Base-by-base conservation (phyloP, 1,140 invertebrate genomes). In the Drosophila nasuta region DNA sequence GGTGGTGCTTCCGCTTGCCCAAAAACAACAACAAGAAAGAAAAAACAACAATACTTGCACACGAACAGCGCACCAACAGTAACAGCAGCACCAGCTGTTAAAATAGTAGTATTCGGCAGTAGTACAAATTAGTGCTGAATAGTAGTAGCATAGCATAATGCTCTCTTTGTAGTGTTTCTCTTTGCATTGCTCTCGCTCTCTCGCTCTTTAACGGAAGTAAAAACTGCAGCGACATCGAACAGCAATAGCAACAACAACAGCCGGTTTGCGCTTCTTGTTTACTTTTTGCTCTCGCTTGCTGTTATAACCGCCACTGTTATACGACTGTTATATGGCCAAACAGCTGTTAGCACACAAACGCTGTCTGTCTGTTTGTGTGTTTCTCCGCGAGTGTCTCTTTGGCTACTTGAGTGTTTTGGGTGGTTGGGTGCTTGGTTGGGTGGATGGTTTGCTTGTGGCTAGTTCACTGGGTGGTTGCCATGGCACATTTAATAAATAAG, bases 211-310 rank as follows among this genome's bases (percentile, higher is more conserved):
- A 69, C 83, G 83, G 83, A 88, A 87, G 83, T 88, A 66, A 75
- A 77, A 74, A 79, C 25, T 85, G 70, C 66, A 75, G 38, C 35
- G 15, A 33, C 43, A 35, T 33, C 35, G 25, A 25, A 48, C 68
- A 72, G 75, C 67, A 87, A 76, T 80, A 70, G 15, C 68, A 71
- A 76, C 54, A 71, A 76, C 85, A 88, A 82, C 77, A 88, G 83
- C 83, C 83, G 85, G 83, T 88, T 75, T 70, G 43, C 10, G 59
- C 45, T 74, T 74, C 48, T 87, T 87, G 83, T 87, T 83, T 87
- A 88, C 83, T 86, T 83, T 87, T 86, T 82, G 28, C 64, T 41
- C 58, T 59, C 73, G 45, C 41, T 43, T 63, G 54, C 52, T 78
- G 71, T 82, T 70, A 77, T 78, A 78, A 41, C 54, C 5, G n/a